These are phyloP conservation scores for Scatophagus argus DNA, from an alignment of 2,113 vertebrate species.

Conservation along the genomic window DNA sequence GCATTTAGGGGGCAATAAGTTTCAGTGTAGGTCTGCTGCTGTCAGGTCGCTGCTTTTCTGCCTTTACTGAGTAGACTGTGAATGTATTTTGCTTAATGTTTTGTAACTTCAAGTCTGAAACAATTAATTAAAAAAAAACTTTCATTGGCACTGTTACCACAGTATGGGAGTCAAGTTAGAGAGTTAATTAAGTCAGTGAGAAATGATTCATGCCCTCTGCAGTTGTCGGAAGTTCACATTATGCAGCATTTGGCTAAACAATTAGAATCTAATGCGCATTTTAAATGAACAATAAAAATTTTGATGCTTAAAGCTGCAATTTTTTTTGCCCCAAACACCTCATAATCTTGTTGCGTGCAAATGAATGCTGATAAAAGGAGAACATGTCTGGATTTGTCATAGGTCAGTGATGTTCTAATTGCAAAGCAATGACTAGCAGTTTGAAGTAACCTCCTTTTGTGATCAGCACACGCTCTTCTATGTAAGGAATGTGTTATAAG, in stretches of 20 bases:
- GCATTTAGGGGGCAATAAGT: not conserved
- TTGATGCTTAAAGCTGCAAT: not conserved
- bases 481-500: not conserved
- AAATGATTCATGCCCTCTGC: slow-evolving; percentile 15
- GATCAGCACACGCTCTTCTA: not conserved
- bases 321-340: not conserved
- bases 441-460: not conserved
- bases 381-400: slow-evolving; percentile 2
- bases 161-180: not conserved
- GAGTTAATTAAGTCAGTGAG: not conserved
- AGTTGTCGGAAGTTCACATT: not conserved
- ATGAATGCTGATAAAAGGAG: slow-evolving; percentile 1
- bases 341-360: not conserved
- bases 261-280: slow-evolving; percentile 6
- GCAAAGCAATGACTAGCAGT: not conserved
- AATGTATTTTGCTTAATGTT: not conserved
- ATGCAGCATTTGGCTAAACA: not conserved
- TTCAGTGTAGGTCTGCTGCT: not conserved
- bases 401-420: not conserved
- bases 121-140: no score
- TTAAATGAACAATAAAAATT: not conserved
- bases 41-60: not conserved
- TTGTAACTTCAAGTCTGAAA: not conserved
- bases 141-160: not conserved
- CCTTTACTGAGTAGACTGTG: slow-evolving; percentile 7